Evolutionary conservation across 2,888 invertebrate species (phyloP), one percentile per base, ranked within the genome.

Genomic region (Scaptomyza polygonia): DNA sequence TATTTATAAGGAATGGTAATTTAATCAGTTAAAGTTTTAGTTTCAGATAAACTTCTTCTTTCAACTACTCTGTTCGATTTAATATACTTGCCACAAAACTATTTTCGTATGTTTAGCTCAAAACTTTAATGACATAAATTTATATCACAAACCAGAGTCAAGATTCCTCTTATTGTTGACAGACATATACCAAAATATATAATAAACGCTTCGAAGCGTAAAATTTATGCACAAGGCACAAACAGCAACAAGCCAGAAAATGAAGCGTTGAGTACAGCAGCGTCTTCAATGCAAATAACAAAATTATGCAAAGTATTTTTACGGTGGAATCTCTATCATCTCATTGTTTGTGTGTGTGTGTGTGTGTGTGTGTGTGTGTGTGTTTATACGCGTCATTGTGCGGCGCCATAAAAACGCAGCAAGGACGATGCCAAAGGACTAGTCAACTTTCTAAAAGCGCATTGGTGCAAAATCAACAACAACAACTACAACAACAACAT

Each of bases 391-490:
- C 79, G 54, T 69, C 75, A 78, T 75, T 68, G 75, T 39, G 52
- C 30, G 34, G 55, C 59, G 63, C 56, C 34, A 57, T 53, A 64
- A 56, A 61, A 77, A 59, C 56, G 69, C 56, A 56, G 54, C 78
- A 80, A 70, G 78, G 65, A 79, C 76, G 43, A 76, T 67, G 43
- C 51, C 63, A 65, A 82, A 73, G 85, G 71, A 81, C 71, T 71
- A 77, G 56, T 72, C 86, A 81, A 85, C 79, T 66, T 68, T 80
- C 64, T 64, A 79, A 83, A 88, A 86, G 86, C 86, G 88, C 88
- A 81, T 82, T 85, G 79, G 65, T 65, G 57, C 76, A 61, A 54
- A 47, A 52, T 48, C 53, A 52, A 48, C 51, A 48, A 52, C 53
- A 56, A 34, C 40, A 44, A 34, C 44, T 18, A 9, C 49, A 49